phyloP scores from a whole-genome alignment of 2,113 vertebrate genomes.

The Archocentrus centrarchus region DNA sequence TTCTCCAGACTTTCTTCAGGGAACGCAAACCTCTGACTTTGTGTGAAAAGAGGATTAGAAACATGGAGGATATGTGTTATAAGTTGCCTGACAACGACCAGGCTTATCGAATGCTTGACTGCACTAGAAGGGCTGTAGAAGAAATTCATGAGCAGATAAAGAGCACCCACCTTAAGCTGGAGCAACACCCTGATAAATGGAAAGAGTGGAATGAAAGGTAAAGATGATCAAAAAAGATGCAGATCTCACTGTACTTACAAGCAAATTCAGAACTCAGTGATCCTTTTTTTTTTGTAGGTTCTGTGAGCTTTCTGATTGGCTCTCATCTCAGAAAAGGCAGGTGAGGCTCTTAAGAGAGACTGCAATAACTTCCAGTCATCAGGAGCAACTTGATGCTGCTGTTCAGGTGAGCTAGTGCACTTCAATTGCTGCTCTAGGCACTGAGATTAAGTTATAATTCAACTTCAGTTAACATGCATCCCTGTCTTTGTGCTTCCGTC shows the following conservation, averaged over 20 bases:
- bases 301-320: conserved; percentile 87
- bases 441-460: conserved; percentile 3
- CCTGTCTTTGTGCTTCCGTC: neutral
- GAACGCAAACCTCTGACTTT: conserved; percentile 85
- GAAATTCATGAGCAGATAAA: conserved; percentile 85
- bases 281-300: conserved; percentile 77
- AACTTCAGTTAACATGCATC: neutral
- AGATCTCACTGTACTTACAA: neutral
- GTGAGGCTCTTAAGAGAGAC: conserved; percentile 81
- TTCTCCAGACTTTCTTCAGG: conserved; percentile 87
- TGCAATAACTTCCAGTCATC: conserved; percentile 73
- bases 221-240: neutral
- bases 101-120: conserved; percentile 76
- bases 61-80: conserved; percentile 91
- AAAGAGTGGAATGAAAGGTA: conserved; percentile 89
- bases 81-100: conserved; percentile 89
- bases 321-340: conserved; percentile 83
- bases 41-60: conserved; percentile 89
- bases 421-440: neutral
- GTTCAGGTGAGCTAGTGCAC: conserved; percentile 80
- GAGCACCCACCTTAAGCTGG: conserved; percentile 80
- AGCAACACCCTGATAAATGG: conserved; percentile 90
- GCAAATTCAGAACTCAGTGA: neutral
- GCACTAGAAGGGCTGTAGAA: conserved; percentile 77
- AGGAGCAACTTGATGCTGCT: conserved; percentile 78